Conservation (phyloP, 2,797 vertebrate genomes). For the Alcedo quadribrachys region DNA sequence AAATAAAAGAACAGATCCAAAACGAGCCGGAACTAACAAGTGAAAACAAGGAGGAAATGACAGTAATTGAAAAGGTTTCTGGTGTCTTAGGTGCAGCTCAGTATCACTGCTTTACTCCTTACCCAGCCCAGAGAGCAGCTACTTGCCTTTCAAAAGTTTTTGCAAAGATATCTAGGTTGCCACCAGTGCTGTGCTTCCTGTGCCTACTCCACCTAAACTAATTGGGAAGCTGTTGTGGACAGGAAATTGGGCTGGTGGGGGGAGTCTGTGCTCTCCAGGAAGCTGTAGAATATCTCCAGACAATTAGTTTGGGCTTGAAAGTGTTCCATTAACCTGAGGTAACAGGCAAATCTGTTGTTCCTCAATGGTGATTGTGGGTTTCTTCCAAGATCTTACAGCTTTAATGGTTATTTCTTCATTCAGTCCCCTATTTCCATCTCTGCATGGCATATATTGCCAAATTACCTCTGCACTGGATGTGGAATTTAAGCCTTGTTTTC, state of each 20-base stretch:
- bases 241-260: not conserved
- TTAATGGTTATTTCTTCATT: conserved; percentile 11
- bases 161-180: not conserved
- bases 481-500: not conserved
- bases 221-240: not conserved
- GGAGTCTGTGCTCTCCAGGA: not conserved
- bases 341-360: not conserved
- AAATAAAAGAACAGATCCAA: not conserved
- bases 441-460: not conserved
- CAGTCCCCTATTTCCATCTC: not conserved
- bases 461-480: not conserved
- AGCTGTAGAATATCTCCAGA: not conserved
- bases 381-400: not conserved
- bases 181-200: not conserved
- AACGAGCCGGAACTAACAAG: conserved; percentile 31
- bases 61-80: conserved; percentile 19
- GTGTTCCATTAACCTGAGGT: not conserved
- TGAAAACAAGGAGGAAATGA: conserved; percentile 1
- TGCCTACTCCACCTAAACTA: not conserved
- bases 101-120: not conserved
- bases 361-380: not conserved
- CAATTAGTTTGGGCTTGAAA: conserved; percentile 38
- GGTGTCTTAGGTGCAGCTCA: not conserved
- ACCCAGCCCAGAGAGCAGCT: not conserved
- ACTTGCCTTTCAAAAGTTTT: not conserved